A percentile compares a stretch with the other conserved stretches of the same genome.
phyloP scores from a whole-genome alignment of 2,113 vertebrate species.

The Cyanoliseus patagonus region DNA sequence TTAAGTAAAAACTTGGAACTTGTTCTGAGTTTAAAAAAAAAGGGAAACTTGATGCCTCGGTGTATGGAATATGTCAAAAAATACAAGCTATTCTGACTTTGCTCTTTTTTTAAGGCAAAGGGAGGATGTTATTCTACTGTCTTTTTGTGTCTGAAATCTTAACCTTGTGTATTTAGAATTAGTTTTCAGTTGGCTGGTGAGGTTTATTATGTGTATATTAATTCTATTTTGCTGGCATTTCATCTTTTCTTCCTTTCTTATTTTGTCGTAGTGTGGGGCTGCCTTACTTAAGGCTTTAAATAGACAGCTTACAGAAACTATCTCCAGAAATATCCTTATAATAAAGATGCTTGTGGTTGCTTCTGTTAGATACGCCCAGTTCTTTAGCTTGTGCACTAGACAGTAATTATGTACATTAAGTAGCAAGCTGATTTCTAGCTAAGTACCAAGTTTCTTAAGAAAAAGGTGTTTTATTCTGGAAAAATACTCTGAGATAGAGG shows the following conservation, averaged over 20 bases:
- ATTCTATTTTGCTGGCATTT: neutral
- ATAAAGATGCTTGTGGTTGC: neutral
- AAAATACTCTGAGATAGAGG: neutral
- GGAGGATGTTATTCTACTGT: neutral
- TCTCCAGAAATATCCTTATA: neutral
- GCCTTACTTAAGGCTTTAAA: neutral
- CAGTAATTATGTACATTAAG: neutral
- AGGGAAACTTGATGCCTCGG: neutral
- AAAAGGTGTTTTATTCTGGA: neutral
- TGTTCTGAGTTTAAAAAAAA: neutral
- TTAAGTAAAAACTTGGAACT: neutral
- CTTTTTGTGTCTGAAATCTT: neutral
- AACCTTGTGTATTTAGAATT: neutral
- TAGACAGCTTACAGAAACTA: neutral
- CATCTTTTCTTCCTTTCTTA: neutral
- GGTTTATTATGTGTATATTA: neutral
- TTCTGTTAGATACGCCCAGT: neutral
- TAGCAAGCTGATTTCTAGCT: neutral
- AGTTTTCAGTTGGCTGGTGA: neutral
- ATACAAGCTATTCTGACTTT: neutral
- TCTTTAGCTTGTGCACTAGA: neutral
- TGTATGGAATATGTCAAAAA: neutral
- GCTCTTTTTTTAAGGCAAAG: neutral
- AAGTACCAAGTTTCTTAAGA: neutral
- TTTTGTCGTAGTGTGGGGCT: neutral